Percentiles rank a stretch among this genome's conserved stretches.
Evolutionary conservation across 2,113 vertebrate species (phyloP).

Genomic region (Semnornis frantzii): DNA sequence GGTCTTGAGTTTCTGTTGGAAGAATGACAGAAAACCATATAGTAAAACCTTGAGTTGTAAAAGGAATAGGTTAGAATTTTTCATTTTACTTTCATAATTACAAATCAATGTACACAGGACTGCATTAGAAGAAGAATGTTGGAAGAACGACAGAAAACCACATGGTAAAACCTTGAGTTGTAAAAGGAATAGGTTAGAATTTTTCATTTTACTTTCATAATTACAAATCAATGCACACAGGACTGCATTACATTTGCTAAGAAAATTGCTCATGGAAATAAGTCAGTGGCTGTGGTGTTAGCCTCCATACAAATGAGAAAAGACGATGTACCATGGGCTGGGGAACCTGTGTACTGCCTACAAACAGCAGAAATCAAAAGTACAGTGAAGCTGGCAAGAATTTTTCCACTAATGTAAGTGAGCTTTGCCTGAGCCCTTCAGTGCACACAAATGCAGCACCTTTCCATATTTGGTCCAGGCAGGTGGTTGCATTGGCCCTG

Average conservation of each 20-base stretch:
- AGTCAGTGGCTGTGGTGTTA: neutral
- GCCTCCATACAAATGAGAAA: neutral
- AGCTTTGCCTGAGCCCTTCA: neutral
- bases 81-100: neutral
- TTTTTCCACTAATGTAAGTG: neutral
- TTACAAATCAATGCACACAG: neutral
- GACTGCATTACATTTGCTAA: neutral
- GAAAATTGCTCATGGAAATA: neutral
- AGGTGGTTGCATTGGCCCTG: neutral
- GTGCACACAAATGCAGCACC: neutral
- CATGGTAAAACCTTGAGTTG: neutral
- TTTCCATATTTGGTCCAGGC: neutral
- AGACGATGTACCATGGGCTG: neutral
- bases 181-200: neutral
- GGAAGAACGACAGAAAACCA: neutral
- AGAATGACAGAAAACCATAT: neutral
- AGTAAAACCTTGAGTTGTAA: neutral
- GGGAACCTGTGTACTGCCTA: neutral
- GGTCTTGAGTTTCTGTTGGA: neutral
- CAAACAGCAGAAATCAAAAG: neutral
- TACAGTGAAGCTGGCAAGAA: neutral
- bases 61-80: neutral
- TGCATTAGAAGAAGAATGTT: too few species aligned
- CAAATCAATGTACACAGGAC: neutral
- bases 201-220: neutral